Conservation (phyloP, 2,888 invertebrate genomes). For the Morpho achilles region DNA sequence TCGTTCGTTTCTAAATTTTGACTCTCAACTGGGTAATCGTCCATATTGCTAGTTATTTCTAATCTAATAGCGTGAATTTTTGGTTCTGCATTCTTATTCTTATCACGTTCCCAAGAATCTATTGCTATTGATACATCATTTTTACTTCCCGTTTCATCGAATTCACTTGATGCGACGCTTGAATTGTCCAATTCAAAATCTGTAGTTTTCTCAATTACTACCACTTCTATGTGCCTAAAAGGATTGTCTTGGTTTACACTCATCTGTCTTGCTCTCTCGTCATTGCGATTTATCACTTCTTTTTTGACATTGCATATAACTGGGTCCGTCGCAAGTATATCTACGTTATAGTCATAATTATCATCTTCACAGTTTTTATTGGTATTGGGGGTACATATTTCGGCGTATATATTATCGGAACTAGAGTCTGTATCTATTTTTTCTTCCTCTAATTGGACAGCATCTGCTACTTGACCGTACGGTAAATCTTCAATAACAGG, state of each 20-base stretch:
- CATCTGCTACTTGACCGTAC: slow-evolving; percentile 85
- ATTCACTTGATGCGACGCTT: slow-evolving; percentile 64
- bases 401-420: slow-evolving; percentile 84
- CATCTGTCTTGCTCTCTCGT: slow-evolving; percentile 68
- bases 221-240: slow-evolving; percentile 74
- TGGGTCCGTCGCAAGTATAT: slow-evolving; percentile 67
- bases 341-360: slow-evolving; percentile 62
- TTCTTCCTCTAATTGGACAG: slow-evolving; percentile 72
- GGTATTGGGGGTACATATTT: slow-evolving; percentile 78
- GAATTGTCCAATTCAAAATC: slow-evolving; percentile 70
- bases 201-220: slow-evolving; percentile 73
- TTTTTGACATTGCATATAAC: slow-evolving; percentile 74
- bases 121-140: slow-evolving; percentile 66
- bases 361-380: slow-evolving; percentile 63
- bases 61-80: slow-evolving; percentile 72
- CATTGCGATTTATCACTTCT: slow-evolving; percentile 68
- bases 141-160: slow-evolving; percentile 61
- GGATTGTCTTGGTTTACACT: slow-evolving; percentile 69
- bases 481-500: slow-evolving; percentile 83
- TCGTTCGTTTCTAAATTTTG: slow-evolving; percentile 54
- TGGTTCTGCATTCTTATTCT: slow-evolving; percentile 47
- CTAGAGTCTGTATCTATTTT: slow-evolving; percentile 60
- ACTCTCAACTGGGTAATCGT: slow-evolving; percentile 60
- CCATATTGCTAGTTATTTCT: slow-evolving; percentile 72
- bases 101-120: slow-evolving; percentile 72